phyloP scores from a whole-genome alignment of 2,797 vertebrate genomes.

The Sebastes baramenuke region DNA sequence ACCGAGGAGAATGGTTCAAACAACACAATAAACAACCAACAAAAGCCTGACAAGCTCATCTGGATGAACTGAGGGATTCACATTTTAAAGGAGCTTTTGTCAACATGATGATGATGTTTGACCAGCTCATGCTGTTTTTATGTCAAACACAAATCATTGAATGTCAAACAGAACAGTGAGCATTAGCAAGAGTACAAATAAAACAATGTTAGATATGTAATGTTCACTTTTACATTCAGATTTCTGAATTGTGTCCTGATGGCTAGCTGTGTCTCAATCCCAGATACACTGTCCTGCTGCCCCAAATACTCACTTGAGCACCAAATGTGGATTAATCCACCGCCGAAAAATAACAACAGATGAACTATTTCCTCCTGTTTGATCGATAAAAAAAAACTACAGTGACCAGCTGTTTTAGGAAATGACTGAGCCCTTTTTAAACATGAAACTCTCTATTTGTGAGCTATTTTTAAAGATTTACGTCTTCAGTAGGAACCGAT shows the following conservation, averaged over 20 bases:
- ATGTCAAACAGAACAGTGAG: background rate
- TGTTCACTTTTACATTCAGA: background rate
- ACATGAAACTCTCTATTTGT: background rate
- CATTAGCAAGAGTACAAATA: background rate
- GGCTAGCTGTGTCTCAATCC: background rate
- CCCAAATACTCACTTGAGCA: background rate
- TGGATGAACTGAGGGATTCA: background rate
- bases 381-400: background rate
- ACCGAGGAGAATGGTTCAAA: background rate
- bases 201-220: background rate
- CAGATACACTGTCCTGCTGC: background rate
- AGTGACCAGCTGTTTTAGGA: background rate
- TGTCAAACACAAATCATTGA: background rate
- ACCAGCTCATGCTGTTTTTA: background rate
- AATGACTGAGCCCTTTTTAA: background rate
- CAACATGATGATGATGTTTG: background rate
- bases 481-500: background rate
- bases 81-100: background rate
- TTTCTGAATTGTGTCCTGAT: background rate
- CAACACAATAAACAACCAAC: background rate
- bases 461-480: background rate
- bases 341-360: background rate
- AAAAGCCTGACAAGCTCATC: background rate
- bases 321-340: background rate
- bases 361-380: background rate